Conservation (phyloP, 2,797 vertebrate genomes). For the Pseudocheirus occidentalis region DNA sequence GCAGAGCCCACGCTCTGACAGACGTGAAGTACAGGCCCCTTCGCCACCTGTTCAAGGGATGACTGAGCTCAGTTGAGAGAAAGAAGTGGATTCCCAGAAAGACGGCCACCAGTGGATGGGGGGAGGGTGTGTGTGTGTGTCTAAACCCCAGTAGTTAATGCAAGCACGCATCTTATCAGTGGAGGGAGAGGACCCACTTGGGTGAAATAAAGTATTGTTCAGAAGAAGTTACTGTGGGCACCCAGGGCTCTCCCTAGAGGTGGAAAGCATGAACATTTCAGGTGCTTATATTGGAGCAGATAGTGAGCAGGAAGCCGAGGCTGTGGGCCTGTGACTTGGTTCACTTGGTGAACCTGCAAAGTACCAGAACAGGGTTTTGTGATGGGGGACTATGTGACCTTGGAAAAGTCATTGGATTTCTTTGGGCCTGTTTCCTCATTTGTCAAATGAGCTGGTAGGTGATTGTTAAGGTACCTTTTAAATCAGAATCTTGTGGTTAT, state of each 20-base stretch:
- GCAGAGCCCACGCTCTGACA: not conserved
- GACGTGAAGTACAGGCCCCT: not conserved
- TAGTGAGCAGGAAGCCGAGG: not conserved
- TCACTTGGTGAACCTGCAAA: not conserved
- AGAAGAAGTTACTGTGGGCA: not conserved
- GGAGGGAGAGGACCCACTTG: not conserved
- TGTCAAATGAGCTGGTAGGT: not conserved
- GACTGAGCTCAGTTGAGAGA: not conserved
- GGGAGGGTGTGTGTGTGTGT: not conserved
- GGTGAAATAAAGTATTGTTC: not conserved
- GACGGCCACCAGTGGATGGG: not conserved
- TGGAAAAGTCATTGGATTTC: not conserved
- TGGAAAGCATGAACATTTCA: not conserved
- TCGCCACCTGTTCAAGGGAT: not conserved
- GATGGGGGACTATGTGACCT: not conserved
- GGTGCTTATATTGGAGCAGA: not conserved
- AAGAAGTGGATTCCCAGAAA: not conserved
- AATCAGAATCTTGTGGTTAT: not conserved
- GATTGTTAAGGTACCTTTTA: not conserved
- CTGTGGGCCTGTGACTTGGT: not conserved
- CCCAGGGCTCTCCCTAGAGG: not conserved
- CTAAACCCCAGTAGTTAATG: not conserved
- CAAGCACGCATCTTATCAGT: not conserved
- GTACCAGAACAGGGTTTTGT: not conserved
- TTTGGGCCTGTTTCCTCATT: not conserved